Percentiles rank a stretch among this genome's conserved stretches.
These are phyloP conservation scores for Pterostichus madidus DNA, from an alignment of 2,888 invertebrate species.

Conservation along the genomic window DNA sequence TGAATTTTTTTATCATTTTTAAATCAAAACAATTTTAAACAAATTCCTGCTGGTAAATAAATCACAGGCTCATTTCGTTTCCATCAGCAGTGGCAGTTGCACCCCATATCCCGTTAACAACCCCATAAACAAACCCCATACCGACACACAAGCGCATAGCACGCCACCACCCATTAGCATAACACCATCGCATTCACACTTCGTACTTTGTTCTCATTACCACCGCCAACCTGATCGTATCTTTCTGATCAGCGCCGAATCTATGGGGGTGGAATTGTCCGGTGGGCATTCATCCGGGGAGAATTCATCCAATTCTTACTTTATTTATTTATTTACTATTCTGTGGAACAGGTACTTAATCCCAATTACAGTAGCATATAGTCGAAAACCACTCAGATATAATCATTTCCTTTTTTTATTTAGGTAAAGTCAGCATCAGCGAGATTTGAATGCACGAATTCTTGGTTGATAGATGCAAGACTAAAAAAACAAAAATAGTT, in stretches of 20 bases:
- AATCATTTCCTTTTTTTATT: too few relatives aligned
- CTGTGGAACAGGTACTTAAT: too few relatives aligned
- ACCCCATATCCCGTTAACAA: not conserved
- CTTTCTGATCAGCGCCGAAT: conserved; percentile 4
- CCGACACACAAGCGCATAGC: not conserved
- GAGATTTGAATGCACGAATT: too few relatives aligned
- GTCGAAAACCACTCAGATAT: too few relatives aligned
- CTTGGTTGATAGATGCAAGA: too few relatives aligned
- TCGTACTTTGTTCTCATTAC: conserved; percentile 19
- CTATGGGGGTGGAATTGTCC: conserved; percentile 1
- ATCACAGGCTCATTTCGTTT: not conserved
- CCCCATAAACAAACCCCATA: conserved; percentile 15
- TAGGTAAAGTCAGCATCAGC: too few relatives aligned
- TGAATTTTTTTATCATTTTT: too few relatives aligned
- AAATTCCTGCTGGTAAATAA: not conserved
- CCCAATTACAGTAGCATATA: too few relatives aligned
- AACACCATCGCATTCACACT: not conserved
- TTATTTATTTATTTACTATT: not conserved
- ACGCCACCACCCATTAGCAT: conserved; percentile 3
- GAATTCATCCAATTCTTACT: not conserved
- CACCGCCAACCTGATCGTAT: not conserved
- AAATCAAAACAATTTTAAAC: not conserved
- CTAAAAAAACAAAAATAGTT: too few relatives aligned
- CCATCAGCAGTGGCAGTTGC: not conserved
- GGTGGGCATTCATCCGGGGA: not conserved